Conservation (phyloP, 2,888 invertebrate genomes). For the Eurytoma californica region DNA sequence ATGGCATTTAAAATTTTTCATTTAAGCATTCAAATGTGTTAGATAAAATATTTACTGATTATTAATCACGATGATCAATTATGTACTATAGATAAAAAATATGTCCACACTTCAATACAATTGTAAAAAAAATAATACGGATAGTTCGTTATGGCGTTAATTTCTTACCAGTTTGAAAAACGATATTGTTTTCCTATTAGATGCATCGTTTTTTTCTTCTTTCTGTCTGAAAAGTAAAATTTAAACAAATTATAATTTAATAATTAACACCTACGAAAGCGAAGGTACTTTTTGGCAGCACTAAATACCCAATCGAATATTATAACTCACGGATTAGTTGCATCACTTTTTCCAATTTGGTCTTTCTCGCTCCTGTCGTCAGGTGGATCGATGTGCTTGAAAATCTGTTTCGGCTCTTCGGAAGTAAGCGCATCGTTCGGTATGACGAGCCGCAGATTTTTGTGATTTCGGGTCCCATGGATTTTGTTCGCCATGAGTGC, state of each 20-base stretch:
- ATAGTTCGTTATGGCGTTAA: neutral
- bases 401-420: slow-evolving; percentile 6
- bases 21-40: neutral
- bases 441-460: slow-evolving; percentile 50
- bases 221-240: neutral
- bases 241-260: neutral
- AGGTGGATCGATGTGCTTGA: slow-evolving; percentile 12
- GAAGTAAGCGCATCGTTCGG: slow-evolving; percentile 13
- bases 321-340: slow-evolving; percentile 17
- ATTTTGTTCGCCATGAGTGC: slow-evolving; percentile 24
- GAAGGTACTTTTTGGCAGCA: neutral
- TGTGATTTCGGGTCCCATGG: slow-evolving; percentile 47
- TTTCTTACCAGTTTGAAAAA: slow-evolving; percentile 51
- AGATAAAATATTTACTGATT: neutral
- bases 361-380: neutral
- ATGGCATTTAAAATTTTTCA: neutral
- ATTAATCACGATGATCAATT: neutral
- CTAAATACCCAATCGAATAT: neutral
- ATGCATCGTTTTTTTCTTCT: neutral
- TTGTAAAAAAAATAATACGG: neutral
- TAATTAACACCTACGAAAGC: neutral
- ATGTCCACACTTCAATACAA: neutral
- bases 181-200: slow-evolving; percentile 2
- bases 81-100: neutral
- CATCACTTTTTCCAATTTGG: neutral